Conservation (phyloP, 2,113 vertebrate genomes). For the Brachyhypopomus gauderio region DNA sequence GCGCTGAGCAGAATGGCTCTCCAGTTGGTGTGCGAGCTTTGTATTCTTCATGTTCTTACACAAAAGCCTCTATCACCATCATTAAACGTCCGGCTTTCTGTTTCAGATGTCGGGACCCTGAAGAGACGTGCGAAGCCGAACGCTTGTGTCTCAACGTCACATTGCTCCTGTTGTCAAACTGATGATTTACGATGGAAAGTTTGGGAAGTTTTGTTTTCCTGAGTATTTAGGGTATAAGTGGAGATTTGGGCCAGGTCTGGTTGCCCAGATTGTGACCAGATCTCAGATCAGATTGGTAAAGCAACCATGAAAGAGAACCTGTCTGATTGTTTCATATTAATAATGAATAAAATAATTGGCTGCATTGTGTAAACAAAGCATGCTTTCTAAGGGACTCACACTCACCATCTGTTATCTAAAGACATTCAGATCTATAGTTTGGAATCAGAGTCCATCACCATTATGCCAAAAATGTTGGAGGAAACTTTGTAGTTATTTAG, state of each 20-base stretch:
- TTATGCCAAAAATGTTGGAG: too few relatives aligned
- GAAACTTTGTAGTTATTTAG: too few relatives aligned
- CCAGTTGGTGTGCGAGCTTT: not conserved
- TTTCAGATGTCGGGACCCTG: not conserved
- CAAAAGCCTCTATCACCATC: constrained; percentile 8
- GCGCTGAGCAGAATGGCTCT: constrained; percentile 40
- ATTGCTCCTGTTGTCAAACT: not conserved
- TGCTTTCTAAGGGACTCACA: too few relatives aligned
- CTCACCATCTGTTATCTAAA: too few relatives aligned
- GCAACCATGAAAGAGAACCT: too few relatives aligned
- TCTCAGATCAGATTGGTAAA: not conserved
- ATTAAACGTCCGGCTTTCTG: not conserved
- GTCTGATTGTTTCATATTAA: too few relatives aligned
- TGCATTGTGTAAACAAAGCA: too few relatives aligned
- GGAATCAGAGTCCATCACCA: too few relatives aligned
- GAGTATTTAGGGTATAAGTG: too few relatives aligned
- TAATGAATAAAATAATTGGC: too few relatives aligned
- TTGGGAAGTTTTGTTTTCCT: not conserved
- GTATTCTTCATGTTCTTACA: constrained; percentile 1
- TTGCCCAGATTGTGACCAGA: not conserved
- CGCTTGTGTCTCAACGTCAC: not conserved
- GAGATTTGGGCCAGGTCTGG: not conserved
- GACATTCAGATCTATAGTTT: too few relatives aligned
- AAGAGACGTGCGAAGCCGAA: not conserved
- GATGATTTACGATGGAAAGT: not conserved